Evolutionary conservation across 2,888 invertebrate species (phyloP).

Genomic region (Drosophila acutilabella): DNA sequence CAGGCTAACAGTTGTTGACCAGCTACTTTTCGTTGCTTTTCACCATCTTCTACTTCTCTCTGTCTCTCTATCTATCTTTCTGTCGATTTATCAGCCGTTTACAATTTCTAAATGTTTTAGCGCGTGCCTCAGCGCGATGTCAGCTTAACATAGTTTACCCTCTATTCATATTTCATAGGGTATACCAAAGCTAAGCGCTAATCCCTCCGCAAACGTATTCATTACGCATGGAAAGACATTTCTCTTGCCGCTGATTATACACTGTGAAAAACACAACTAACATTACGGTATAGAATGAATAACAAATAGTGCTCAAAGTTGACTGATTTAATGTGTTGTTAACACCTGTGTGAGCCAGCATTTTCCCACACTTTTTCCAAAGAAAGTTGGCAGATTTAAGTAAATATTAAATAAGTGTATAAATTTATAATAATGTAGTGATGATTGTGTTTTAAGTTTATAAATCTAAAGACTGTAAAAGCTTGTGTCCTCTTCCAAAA

Average conservation of each 20-base stretch:
- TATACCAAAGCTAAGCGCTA: slow-evolving; percentile 34
- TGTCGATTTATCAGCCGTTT: slow-evolving; percentile 65
- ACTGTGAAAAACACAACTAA: background rate
- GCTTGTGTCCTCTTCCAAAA: too few relatives aligned
- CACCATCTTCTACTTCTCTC: background rate
- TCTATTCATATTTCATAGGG: slow-evolving; percentile 25
- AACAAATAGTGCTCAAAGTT: background rate
- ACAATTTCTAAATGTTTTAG: slow-evolving; percentile 66
- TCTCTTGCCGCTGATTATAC: background rate
- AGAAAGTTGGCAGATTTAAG: too few relatives aligned
- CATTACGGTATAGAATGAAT: background rate
- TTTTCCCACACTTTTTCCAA: too few relatives aligned
- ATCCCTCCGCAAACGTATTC: slow-evolving; percentile 63
- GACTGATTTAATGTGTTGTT: too few relatives aligned
- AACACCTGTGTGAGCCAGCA: too few relatives aligned
- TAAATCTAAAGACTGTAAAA: too few relatives aligned
- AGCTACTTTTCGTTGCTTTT: slow-evolving; percentile 10
- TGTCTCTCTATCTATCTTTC: too few relatives aligned
- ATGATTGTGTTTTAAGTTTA: too few relatives aligned
- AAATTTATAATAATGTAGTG: too few relatives aligned
- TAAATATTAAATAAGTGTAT: too few relatives aligned
- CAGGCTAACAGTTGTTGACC: slow-evolving; percentile 15
- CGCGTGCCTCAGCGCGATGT: slow-evolving; percentile 67
- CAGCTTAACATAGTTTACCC: slow-evolving; percentile 53
- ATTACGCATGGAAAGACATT: slow-evolving; percentile 41